Evolutionary conservation across 1,140 invertebrate genomes (phyloP).

Genomic region (Cotesia chilonis): DNA sequence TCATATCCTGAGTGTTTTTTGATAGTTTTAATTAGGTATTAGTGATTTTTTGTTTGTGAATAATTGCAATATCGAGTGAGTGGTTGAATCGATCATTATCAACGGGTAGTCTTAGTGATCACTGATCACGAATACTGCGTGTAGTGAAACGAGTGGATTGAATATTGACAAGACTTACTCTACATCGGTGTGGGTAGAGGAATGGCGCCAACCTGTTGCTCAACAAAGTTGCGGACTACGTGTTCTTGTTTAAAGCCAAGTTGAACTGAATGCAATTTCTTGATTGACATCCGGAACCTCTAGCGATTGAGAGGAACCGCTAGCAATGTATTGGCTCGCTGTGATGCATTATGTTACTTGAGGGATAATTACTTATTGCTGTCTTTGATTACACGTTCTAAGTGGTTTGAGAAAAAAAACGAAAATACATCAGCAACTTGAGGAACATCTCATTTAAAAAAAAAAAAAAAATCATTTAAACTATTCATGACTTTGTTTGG

Average conservation of each 20-base stretch:
- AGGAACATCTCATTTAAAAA: not conserved
- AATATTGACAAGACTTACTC: conserved; percentile 47
- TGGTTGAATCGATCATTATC: conserved; percentile 22
- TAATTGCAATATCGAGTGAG: too few species aligned
- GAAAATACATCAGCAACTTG: conserved; percentile 6
- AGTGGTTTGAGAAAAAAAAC: conserved; percentile 20
- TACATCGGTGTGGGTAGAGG: conserved; percentile 34
- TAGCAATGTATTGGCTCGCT: conserved; percentile 31
- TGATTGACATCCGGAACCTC: conserved; percentile 26
- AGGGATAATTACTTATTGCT: not conserved
- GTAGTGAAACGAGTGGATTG: conserved; percentile 44
- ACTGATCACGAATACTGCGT: not conserved
- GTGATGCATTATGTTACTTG: not conserved
- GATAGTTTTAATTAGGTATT: too few species aligned
- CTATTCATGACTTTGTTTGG: not conserved
- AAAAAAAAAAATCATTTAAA: not conserved
- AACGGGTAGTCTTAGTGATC: not conserved
- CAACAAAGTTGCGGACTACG: conserved; percentile 46
- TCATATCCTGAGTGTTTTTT: too few species aligned
- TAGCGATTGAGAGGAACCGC: conserved; percentile 17
- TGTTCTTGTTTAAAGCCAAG: conserved; percentile 51
- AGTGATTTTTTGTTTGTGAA: too few species aligned
- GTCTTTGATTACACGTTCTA: conserved; percentile 26
- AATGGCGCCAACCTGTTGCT: conserved; percentile 66
- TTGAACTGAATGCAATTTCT: conserved; percentile 31